Evolutionary conservation across 2,888 invertebrate genomes (phyloP).

Genomic region (Morinoia aosen): DNA sequence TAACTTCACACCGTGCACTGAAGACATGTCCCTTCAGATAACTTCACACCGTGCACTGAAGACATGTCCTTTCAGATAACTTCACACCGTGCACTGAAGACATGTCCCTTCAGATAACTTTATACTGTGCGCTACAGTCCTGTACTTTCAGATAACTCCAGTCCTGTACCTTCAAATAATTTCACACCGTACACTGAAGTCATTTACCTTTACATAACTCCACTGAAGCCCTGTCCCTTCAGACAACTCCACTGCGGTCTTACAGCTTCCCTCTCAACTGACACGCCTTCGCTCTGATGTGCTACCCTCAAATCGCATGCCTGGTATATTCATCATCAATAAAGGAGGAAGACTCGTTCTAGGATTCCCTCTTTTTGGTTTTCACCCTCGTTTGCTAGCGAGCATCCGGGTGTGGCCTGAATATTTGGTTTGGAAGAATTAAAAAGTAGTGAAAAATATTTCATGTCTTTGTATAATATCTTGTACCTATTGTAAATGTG

Average conservation of each 20-base stretch:
- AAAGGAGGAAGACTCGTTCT: too few relatives aligned
- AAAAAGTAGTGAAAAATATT: neutral
- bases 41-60: too few relatives aligned
- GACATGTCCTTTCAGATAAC: constrained; percentile 5
- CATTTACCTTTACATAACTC: too few relatives aligned
- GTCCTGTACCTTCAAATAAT: neutral
- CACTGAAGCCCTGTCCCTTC: too few relatives aligned
- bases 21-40: neutral
- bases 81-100: too few relatives aligned
- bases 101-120: neutral
- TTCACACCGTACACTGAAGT: too few relatives aligned
- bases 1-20: neutral
- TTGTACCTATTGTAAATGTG: neutral
- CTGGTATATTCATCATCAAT: too few relatives aligned
- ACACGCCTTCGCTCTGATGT: neutral
- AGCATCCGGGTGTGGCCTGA: neutral
- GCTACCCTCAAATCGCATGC: neutral
- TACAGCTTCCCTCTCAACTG: too few relatives aligned
- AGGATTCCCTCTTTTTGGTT: too few relatives aligned
- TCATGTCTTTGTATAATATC: neutral
- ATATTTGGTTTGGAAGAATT: neutral
- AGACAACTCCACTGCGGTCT: too few relatives aligned
- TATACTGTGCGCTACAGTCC: neutral
- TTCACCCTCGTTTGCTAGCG: neutral
- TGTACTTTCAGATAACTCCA: neutral